Base-by-base conservation (phyloP, 2,113 vertebrate genomes). In the Chionomys nivalis region DNA sequence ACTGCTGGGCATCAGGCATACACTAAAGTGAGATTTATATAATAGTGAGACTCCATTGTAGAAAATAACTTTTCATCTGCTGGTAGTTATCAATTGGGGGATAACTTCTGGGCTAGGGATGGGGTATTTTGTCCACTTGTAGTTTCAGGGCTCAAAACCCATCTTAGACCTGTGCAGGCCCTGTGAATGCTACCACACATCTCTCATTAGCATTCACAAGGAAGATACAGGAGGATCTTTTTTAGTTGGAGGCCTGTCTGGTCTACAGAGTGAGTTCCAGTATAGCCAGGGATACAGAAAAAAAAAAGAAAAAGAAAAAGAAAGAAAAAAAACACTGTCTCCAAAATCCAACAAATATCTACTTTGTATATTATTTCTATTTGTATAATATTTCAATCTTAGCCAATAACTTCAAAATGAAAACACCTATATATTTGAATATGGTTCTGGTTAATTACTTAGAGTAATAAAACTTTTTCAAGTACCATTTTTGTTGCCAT, bases 401-500 rank as follows among this genome's bases (percentile, higher is more conserved):
- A 31, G 1, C 17, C 66, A 82, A 12, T 12, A 3, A 70, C 82
- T 96, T 94, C 17, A 83, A 49, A 92, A 49, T 65, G n/a, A 1
- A 24, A 6, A 2, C 14, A 66, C 75, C 90, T 86, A 17, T 73
- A 14, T 44, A n/a, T 65, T 8, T 75, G 2, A 81, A 16, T 1
- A 39, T 31, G 4, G 0, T 5, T 68, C 77, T 89, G 13, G 0
- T 9, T 19, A 7, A 33, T 44, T 5, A 3, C 1, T 93, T 26
- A 82, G 93, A 88, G 1, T 82, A 89, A 3, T 42, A 92, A 19
- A 91, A 66, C 10, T 58, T 81, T 94, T 87, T 76, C 66, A 95
- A 89, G 72, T 33, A 81, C 26, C 28, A 61, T 17, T 63, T 91
- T 55, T 89, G 63, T 49, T 89, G 13, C 44, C 7, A 17, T 28